phyloP scores from a whole-genome alignment of 1,140 invertebrate genomes.

The Pomacea maculata region DNA sequence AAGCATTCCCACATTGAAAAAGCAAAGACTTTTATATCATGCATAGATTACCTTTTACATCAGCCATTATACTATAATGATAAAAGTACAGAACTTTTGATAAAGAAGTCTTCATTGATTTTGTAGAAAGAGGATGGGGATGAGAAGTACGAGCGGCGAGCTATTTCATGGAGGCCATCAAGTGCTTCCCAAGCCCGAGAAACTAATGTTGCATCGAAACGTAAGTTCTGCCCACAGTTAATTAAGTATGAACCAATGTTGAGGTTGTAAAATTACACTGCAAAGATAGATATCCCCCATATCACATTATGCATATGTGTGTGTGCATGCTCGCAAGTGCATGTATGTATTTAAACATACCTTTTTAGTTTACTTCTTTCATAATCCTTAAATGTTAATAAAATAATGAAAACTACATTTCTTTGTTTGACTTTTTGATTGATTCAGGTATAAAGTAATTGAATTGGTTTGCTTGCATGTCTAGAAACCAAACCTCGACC shows the following conservation, averaged over 20 bases:
- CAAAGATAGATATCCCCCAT: too few species aligned
- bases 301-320: too few species aligned
- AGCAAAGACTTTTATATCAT: too few species aligned
- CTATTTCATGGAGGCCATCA: slow-evolving; percentile 35
- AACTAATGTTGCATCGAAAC: slow-evolving; percentile 22
- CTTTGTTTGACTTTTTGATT: neutral
- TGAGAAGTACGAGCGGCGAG: slow-evolving; percentile 9
- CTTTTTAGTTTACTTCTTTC: neutral
- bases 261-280: too few species aligned
- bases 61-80: too few species aligned
- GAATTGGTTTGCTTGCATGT: neutral
- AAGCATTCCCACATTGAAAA: too few species aligned
- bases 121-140: slow-evolving; percentile 7
- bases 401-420: neutral
- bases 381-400: neutral
- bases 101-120: too few species aligned
- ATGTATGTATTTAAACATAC: neutral
- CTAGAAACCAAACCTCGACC: slow-evolving; percentile 29
- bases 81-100: too few species aligned
- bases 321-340: neutral
- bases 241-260: too few species aligned
- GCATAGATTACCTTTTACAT: too few species aligned
- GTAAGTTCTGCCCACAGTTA: slow-evolving; percentile 20
- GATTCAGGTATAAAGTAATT: neutral
- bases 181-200: slow-evolving; percentile 35